Percentiles rank a stretch among this genome's conserved stretches.
phyloP scores from a whole-genome alignment of 1,140 invertebrate species.

The Drosophila micromelanica region DNA sequence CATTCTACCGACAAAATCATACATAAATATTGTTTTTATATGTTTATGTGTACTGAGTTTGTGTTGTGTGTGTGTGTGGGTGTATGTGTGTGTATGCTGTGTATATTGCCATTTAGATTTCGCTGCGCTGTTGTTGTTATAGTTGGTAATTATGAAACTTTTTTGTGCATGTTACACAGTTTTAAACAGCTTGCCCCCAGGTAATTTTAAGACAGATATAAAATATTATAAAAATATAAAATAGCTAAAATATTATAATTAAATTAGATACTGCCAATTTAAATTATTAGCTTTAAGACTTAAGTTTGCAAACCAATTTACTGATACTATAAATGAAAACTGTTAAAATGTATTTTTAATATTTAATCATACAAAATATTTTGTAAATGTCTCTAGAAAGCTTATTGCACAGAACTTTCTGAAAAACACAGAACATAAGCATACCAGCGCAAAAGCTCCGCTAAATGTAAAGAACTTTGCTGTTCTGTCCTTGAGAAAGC shows the following conservation, averaged over 20 bases:
- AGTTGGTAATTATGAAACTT: slow-evolving; percentile 63
- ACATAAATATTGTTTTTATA: slow-evolving; percentile 70
- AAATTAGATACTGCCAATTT: neutral
- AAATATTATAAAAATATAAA: neutral
- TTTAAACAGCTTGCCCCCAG: slow-evolving; percentile 26
- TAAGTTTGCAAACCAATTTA: neutral
- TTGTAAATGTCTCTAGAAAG: neutral
- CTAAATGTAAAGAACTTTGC: neutral
- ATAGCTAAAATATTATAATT: neutral
- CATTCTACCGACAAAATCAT: slow-evolving; percentile 60
- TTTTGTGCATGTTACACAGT: slow-evolving; percentile 35
- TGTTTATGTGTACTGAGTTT: slow-evolving; percentile 11
- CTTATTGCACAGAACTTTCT: neutral
- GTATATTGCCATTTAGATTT: slow-evolving; percentile 57
- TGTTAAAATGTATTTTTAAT: neutral
- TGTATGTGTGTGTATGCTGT: slow-evolving; percentile 39
- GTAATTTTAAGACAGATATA: slow-evolving; percentile 5
- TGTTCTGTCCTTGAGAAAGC: slow-evolving; percentile 10
- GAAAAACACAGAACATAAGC: neutral
- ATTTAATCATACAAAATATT: neutral
- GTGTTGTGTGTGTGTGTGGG: slow-evolving; percentile 16
- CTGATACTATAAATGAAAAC: neutral
- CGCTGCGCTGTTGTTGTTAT: slow-evolving; percentile 42
- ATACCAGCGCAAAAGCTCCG: neutral
- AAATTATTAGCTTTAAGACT: neutral